Evolutionary conservation across 2,797 vertebrate genomes (phyloP), one percentile per base, ranked within the genome.

Genomic region (Chiloscyllium punctatum): DNA sequence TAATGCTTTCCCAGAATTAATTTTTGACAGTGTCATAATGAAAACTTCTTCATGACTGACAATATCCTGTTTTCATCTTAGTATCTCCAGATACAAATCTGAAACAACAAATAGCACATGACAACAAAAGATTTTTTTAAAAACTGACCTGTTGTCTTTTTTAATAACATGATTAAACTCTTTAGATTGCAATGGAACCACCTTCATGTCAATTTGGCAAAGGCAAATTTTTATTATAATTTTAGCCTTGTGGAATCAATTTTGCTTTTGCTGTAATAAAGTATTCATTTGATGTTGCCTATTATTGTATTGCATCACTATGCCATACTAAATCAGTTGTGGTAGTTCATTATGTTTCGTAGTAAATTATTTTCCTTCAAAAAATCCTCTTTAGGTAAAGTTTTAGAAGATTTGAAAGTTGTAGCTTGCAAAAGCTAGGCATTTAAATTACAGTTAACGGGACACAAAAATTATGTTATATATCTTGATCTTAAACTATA

Each of bases 41-140:
- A 48, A 91, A 79, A 62, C 51, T 30, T 91, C 23, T n/a, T 95
- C 62, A 42, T n/a, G 79, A 51, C 16, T 33, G 88, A 37, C 88
- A 95, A 37, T 72, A 92, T 92, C 95, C 71, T 92, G 95, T 91
- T 69, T 92, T 53, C 30, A 16, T 66, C 53, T 53, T 53, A n/a
- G 11, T 77, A 27, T 77, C 95, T 69, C 95, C 53, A 48, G 94
- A 74, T 74, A 42, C 71, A 48, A 33, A 94, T 94, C 94, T 72
- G 71, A 72, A 74, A 94, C 92, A 94, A 74, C 42, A 74, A 94
- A 94, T 94, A 18, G 48, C 51, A 74, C 48, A 25, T 94, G 71
- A 94, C 74, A 74, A 94, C 42, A 27, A 21, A 27, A 94, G 69
- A 74, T 94, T 72, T 62, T 48, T 62, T 9, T 74, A 92, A 42